Base-by-base conservation (phyloP, 92 coral and sea anemone species). In the Ricordea florida region DNA sequence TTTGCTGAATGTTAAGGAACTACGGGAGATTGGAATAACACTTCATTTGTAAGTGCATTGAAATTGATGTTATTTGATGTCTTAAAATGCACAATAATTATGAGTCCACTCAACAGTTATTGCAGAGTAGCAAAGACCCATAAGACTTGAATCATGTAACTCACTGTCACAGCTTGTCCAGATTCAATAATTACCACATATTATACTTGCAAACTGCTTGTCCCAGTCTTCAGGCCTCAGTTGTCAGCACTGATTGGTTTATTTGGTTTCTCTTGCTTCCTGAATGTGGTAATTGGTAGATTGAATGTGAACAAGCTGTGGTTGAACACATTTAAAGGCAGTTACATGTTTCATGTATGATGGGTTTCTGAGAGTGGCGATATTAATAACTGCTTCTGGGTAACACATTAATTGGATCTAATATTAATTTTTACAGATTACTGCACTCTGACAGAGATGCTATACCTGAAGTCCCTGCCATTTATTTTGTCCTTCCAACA, bases 391-490 rank as follows among this genome's bases (percentile, higher is more conserved):
- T 26, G 5, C n/a, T 24, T 17, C 4, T 33, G 0, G 13, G 9
- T 30, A 16, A 5, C 21, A 42, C 5, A 37, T 31, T 29, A 27
- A 33, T 27, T 16, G n/a, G n/a, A n/a, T n/a, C n/a, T n/a, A n/a
- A n/a, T n/a, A n/a, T n/a, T n/a, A n/a, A n/a, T n/a, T 31, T 64
- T 80, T 75, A 15, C 37, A 94, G 98, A 27, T 79, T 91, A 26
- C 97, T 94, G 2, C 98, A 94, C 58, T 87, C 94, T 28, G 98
- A 94, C 29, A 81, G 98, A 74, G 98, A 94, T 78, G 87, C 94
- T 28, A 94, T 94, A 37, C 98, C 98, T 40, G 98, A 94, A 46
- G 98, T 94, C 0, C 98, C 98, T 32, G 98, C 98, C 3, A 85
- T 94, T 13, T 94, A 94, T 85, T 94, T 94, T 91, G 98, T 94